Evolutionary conservation across 2,113 vertebrate genomes (phyloP).

Genomic region (Pelvicachromis taeniatus): DNA sequence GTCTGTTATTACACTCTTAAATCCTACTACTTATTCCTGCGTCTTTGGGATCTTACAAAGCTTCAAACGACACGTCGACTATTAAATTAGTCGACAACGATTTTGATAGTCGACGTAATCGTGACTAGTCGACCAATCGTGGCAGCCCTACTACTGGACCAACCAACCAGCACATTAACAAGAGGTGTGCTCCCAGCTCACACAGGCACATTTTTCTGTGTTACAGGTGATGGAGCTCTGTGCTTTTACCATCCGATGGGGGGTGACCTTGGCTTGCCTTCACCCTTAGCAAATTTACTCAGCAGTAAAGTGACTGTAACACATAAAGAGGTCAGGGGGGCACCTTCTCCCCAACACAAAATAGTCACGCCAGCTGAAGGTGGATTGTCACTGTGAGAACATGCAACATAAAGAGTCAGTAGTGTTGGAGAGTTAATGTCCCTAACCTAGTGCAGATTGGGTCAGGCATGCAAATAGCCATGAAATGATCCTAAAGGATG

Average conservation of each 20-base stretch:
- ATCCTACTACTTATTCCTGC: no score
- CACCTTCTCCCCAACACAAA: background rate
- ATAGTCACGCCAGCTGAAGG: background rate
- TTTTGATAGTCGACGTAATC: no score
- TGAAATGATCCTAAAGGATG: background rate
- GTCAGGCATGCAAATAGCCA: background rate
- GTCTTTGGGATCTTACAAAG: no score
- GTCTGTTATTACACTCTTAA: no score
- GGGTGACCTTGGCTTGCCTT: slow-evolving; percentile 29
- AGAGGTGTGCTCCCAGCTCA: background rate
- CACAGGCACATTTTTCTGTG: background rate
- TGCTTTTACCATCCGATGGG: background rate
- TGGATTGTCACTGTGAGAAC: background rate
- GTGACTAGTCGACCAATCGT: no score
- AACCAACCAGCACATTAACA: background rate
- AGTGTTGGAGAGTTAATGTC: background rate
- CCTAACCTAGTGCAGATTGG: background rate
- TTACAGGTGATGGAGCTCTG: background rate
- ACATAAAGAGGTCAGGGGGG: background rate
- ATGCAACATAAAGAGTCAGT: background rate
- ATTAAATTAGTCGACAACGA: no score
- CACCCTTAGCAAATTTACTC: slow-evolving; percentile 18
- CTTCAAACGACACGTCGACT: no score
- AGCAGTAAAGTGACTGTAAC: background rate
- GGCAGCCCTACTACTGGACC: no score